Percentiles rank a stretch among this genome's conserved stretches.
Conservation (phyloP, 2,113 vertebrate genomes). For the Cottus gobio region DNA sequence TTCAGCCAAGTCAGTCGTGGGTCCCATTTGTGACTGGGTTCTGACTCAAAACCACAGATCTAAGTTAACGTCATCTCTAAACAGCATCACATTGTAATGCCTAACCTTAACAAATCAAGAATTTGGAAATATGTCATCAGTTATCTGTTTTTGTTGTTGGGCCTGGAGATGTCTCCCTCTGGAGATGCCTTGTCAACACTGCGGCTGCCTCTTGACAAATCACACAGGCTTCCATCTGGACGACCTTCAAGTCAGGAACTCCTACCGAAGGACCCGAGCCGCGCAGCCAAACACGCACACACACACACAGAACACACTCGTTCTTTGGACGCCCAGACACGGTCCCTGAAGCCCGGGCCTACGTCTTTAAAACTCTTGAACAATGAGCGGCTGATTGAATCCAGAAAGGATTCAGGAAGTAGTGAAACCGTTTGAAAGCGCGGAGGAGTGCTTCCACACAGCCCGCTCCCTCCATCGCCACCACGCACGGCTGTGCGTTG, state of each 20-base stretch:
- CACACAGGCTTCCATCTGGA: slow-evolving; percentile 56
- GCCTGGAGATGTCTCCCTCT: slow-evolving; percentile 35
- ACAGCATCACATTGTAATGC: slow-evolving; percentile 19
- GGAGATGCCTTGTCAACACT: slow-evolving; percentile 49
- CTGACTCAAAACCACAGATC: neutral
- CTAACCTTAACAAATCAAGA: slow-evolving; percentile 24
- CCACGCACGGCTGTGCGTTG: slow-evolving; percentile 44
- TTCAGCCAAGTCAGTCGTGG: neutral
- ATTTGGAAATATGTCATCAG: slow-evolving; percentile 22
- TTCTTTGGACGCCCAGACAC: slow-evolving; percentile 21
- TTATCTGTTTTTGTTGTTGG: slow-evolving; percentile 50
- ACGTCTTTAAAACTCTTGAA: slow-evolving; percentile 53
- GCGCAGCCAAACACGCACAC: slow-evolving; percentile 20
- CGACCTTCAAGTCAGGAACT: slow-evolving; percentile 18
- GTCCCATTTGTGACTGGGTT: neutral
- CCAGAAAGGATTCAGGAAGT: slow-evolving; percentile 49
- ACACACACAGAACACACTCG: slow-evolving; percentile 14
- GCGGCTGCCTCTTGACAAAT: slow-evolving; percentile 24
- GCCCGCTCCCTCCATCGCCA: slow-evolving; percentile 21
- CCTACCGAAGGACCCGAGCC: slow-evolving; percentile 8
- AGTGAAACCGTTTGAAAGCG: slow-evolving; percentile 52
- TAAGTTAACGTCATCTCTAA: neutral
- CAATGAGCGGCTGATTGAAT: slow-evolving; percentile 47
- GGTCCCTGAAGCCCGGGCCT: slow-evolving; percentile 34
- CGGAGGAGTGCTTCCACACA: slow-evolving; percentile 53